These are phyloP conservation scores for Tetragonula clypearis DNA, from an alignment of 1,140 invertebrate genomes.

Conservation along the genomic window DNA sequence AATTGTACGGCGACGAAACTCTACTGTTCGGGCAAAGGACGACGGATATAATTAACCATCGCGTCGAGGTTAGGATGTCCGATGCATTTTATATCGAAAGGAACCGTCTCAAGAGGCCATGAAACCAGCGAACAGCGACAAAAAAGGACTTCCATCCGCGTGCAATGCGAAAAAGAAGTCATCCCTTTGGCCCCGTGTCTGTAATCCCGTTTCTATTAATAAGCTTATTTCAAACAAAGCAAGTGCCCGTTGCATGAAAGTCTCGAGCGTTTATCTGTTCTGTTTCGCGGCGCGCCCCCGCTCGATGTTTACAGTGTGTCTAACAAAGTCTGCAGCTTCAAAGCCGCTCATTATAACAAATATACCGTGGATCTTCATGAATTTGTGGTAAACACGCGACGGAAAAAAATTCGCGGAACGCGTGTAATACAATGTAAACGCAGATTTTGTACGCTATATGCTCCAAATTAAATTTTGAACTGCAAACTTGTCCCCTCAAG, in stretches of 20 bases:
- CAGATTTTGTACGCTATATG: not conserved
- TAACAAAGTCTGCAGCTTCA: not conserved
- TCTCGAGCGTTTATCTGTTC: not conserved
- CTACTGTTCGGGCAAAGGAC: not conserved
- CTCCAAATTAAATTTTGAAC: not conserved
- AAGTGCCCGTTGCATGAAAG: not conserved
- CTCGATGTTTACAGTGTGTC: not conserved
- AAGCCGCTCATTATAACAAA: not conserved
- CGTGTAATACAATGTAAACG: not conserved
- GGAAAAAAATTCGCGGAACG: not conserved
- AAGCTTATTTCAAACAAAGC: not conserved
- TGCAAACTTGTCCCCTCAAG: not conserved
- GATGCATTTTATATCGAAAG: not conserved
- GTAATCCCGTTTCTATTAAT: not conserved
- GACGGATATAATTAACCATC: constrained; percentile 1
- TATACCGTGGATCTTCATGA: not conserved
- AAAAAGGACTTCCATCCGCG: not conserved
- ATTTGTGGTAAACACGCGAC: not conserved
- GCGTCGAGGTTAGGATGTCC: too few species aligned
- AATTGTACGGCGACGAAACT: not conserved
- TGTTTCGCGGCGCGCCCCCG: not conserved
- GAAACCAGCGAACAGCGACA: not conserved
- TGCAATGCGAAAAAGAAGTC: constrained; percentile 15
- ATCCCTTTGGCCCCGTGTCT: not conserved
- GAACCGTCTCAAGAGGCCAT: not conserved